phyloP scores from a whole-genome alignment of 2,113 vertebrate species.

The Connochaetes taurinus region DNA sequence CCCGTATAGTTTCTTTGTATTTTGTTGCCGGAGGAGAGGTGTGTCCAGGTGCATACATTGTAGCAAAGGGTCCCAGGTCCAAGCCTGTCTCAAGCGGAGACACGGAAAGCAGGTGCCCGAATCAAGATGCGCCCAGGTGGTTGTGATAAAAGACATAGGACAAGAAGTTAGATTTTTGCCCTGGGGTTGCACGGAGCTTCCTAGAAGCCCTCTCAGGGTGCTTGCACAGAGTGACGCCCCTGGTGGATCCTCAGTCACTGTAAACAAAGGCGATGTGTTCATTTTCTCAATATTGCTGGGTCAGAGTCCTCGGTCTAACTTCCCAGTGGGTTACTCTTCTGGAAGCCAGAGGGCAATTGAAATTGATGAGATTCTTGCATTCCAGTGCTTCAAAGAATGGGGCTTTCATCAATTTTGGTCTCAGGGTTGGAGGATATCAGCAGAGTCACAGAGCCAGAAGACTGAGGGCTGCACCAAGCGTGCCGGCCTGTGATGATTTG shows the following conservation, averaged over 20 bases:
- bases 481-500: not conserved
- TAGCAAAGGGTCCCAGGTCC: not conserved
- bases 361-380: not conserved
- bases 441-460: not conserved
- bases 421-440: not conserved
- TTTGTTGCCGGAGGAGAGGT: not conserved
- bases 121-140: no score
- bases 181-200: no score
- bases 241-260: no score
- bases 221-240: rapidly evolving
- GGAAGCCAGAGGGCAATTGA: not conserved
- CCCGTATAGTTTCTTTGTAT: not conserved
- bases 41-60: rapidly evolving
- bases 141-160: no score
- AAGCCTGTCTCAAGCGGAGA: not conserved
- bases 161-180: not conserved
- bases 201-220: not conserved
- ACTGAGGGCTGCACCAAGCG: rapidly evolving
- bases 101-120: rapidly evolving
- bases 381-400: not conserved
- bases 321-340: not conserved
- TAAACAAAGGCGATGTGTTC: not conserved
- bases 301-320: not conserved
- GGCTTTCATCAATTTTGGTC: not conserved
- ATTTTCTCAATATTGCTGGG: not conserved